These are phyloP conservation scores for Caenorhabditis angaria DNA, from an alignment of 2,888 invertebrate genomes.

Conservation along the genomic window DNA sequence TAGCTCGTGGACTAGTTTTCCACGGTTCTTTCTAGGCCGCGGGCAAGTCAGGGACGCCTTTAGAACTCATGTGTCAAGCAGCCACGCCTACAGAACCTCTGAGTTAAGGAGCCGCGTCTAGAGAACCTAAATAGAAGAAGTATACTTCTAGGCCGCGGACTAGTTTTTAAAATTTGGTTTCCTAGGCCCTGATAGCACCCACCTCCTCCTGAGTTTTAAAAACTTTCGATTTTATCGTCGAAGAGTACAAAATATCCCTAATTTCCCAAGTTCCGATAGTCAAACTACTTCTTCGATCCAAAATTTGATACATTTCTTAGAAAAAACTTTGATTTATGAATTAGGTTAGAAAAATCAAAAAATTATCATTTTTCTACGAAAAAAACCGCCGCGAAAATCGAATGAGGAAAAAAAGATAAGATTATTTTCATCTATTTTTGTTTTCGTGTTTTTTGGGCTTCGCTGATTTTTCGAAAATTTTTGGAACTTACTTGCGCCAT, in stretches of 20 bases:
- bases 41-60: too few relatives aligned
- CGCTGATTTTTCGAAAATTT: slow-evolving; percentile 7
- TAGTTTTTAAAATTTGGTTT: too few relatives aligned
- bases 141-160: too few relatives aligned
- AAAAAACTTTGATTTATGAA: neutral
- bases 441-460: too few relatives aligned
- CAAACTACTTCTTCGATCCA: slow-evolving; percentile 45
- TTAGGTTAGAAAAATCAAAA: neutral
- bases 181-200: neutral
- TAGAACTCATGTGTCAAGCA: too few relatives aligned
- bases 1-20: too few relatives aligned
- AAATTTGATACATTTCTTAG: slow-evolving; percentile 32
- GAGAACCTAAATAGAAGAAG: too few relatives aligned
- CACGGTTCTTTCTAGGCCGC: too few relatives aligned
- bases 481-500: neutral
- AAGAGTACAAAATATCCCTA: slow-evolving; percentile 32
- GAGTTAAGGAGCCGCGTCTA: too few relatives aligned
- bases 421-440: too few relatives aligned
- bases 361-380: neutral
- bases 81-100: too few relatives aligned
- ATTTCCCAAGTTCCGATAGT: slow-evolving; percentile 40
- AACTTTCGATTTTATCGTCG: slow-evolving; percentile 14
- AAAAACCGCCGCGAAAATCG: neutral
- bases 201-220: slow-evolving; percentile 38
- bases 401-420: too few relatives aligned